Evolutionary conservation across 2,888 invertebrate species (phyloP).

Genomic region (Podabrus alpinus): DNA sequence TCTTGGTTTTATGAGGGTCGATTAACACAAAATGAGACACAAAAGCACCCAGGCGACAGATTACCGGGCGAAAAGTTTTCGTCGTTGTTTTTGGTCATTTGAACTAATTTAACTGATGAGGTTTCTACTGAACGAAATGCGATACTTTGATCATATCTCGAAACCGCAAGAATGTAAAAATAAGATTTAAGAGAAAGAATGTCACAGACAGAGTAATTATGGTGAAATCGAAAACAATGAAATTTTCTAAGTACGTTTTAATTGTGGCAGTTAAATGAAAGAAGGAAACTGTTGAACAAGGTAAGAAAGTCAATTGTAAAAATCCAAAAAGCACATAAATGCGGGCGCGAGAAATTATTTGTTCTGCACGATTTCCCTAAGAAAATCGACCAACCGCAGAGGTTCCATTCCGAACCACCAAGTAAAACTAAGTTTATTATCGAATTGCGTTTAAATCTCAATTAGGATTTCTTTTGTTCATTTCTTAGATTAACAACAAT

Average conservation of each 20-base stretch:
- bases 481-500: not conserved
- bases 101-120: not conserved
- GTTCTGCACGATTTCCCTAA: constrained; percentile 24
- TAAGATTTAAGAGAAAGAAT: not conserved
- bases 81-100: not conserved
- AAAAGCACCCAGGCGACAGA: not conserved
- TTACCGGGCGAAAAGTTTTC: not conserved
- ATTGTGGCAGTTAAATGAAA: not conserved
- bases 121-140: not conserved
- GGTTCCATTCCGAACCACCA: not conserved
- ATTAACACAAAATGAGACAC: not conserved
- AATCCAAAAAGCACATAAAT: not conserved
- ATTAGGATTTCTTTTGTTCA: not conserved
- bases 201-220: not conserved
- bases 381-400: constrained; percentile 4
- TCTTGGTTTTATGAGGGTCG: not conserved
- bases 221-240: not conserved
- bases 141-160: not conserved
- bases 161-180: not conserved
- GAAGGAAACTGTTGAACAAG: not conserved
- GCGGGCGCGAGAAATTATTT: constrained; percentile 9
- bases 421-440: not conserved
- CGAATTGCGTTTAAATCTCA: not conserved
- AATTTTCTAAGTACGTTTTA: not conserved
- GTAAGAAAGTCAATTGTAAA: not conserved